These are phyloP conservation scores for Symphodus melops DNA, from an alignment of 2,113 vertebrate species.

Conservation along the genomic window DNA sequence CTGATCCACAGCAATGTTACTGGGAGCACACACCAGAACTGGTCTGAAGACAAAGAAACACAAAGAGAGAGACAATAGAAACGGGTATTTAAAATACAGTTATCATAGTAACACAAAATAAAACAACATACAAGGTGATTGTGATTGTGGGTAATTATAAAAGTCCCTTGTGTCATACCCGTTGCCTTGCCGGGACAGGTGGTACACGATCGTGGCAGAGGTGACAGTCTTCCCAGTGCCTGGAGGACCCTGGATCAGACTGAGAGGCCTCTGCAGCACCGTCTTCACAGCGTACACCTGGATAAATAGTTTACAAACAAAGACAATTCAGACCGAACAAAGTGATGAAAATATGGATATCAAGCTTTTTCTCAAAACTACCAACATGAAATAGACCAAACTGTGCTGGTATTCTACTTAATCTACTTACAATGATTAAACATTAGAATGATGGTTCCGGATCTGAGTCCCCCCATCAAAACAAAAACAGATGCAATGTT, in stretches of 20 bases:
- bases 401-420: neutral
- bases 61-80: too few species aligned
- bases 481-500: neutral
- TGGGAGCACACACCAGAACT: conserved; percentile 96
- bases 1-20: conserved; percentile 98
- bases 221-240: conserved; percentile 98
- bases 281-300: conserved; percentile 99
- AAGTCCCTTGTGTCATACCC: conserved; percentile 83
- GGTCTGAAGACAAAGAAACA: conserved; percentile 81
- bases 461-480: neutral
- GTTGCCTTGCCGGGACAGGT: conserved; percentile 96
- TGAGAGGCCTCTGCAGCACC: conserved; percentile 95
- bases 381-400: neutral
- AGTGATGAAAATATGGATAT: neutral
- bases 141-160: too few species aligned
- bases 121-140: too few species aligned
- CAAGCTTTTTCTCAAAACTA: neutral
- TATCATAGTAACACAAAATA: too few species aligned
- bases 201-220: conserved; percentile 98
- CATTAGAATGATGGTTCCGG: neutral
- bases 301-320: conserved; percentile 6
- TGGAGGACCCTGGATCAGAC: conserved; percentile 97
- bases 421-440: too few species aligned
- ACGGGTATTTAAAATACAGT: neutral
- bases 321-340: neutral